A percentile compares a stretch with the other conserved stretches of the same genome.
These are phyloP conservation scores for Cyphomyrus discorhynchus DNA, from an alignment of 2,113 vertebrate genomes.

Conservation along the genomic window DNA sequence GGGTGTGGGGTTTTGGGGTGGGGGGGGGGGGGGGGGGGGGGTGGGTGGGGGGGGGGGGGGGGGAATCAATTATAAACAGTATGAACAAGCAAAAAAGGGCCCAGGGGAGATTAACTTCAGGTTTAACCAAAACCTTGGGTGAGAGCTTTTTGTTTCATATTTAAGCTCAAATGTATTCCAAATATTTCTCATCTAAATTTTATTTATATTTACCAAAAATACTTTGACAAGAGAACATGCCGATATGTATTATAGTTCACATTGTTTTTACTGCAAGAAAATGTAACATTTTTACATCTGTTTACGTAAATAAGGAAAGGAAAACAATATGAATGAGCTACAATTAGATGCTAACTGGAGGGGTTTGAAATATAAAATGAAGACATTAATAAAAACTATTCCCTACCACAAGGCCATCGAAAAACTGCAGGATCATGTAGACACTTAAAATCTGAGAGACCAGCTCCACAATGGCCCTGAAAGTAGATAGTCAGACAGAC, in stretches of 20 bases:
- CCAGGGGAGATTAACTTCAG: neutral
- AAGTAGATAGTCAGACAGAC: conserved; percentile 13
- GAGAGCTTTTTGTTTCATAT: neutral
- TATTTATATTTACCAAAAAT: neutral
- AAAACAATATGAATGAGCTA: neutral
- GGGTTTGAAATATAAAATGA: neutral
- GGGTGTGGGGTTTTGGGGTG: too few species aligned
- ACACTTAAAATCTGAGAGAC: conserved; percentile 51
- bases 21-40: too few species aligned
- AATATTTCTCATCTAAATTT: neutral
- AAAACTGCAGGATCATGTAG: conserved; percentile 58
- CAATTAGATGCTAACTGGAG: neutral
- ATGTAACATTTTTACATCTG: neutral
- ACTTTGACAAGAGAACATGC: neutral
- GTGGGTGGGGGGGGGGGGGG: too few species aligned
- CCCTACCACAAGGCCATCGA: conserved; percentile 57
- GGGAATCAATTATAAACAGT: neutral
- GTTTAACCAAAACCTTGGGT: neutral
- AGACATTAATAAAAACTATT: neutral
- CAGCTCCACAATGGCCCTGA: conserved; percentile 52
- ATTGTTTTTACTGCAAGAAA: neutral
- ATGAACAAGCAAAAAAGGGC: neutral
- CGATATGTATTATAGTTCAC: neutral
- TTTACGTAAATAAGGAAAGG: neutral
- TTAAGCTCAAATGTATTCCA: neutral